Conservation (phyloP, 2,113 vertebrate species). For the Leuciscus idus region DNA sequence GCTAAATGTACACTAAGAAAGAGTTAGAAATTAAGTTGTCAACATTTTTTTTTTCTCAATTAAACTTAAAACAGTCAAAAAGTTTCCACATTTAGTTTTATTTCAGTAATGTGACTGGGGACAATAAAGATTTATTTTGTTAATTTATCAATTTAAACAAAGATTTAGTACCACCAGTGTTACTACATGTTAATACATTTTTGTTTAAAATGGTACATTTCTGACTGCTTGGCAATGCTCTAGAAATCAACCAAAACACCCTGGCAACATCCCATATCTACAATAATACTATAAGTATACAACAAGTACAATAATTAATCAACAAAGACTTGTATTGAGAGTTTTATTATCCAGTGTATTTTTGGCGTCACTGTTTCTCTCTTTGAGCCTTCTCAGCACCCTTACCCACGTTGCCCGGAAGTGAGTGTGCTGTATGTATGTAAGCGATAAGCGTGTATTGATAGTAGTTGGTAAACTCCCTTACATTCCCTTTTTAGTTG, state of each 20-base stretch:
- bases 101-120: not conserved
- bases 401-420: conserved; percentile 49
- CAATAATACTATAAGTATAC: no score
- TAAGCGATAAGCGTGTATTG: not conserved
- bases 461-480: not conserved
- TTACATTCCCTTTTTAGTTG: not conserved
- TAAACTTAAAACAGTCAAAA: not conserved
- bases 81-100: not conserved
- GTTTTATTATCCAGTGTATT: not conserved
- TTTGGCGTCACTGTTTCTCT: not conserved
- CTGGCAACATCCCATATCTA: not conserved
- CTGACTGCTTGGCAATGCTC: no score
- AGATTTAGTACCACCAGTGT: not conserved
- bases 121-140: not conserved
- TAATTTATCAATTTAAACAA: not conserved
- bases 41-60: not conserved
- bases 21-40: conserved; percentile 38
- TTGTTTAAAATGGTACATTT: no score
- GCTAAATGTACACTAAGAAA: conserved; percentile 83
- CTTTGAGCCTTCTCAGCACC: conserved; percentile 26
- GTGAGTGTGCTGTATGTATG: not conserved
- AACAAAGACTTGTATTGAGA: not conserved
- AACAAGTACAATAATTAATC: not conserved
- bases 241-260: no score
- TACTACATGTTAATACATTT: no score